Conservation (phyloP, 2,113 vertebrate genomes). For the Mesembrinibis cayennensis region DNA sequence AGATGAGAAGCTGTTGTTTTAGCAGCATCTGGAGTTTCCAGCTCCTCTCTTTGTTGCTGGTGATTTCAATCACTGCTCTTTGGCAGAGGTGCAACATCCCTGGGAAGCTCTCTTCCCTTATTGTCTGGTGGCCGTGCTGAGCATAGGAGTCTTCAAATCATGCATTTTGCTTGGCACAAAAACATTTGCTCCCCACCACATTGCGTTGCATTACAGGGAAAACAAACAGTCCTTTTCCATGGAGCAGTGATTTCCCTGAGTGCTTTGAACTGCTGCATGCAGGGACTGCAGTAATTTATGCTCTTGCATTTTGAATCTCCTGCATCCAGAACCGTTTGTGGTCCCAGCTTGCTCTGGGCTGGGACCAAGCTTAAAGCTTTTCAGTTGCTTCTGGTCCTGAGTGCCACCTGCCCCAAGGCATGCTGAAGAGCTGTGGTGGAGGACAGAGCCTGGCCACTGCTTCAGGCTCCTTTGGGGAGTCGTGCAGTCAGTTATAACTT, state of each 20-base stretch:
- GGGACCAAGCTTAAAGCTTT: not conserved
- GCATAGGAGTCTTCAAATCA: not conserved
- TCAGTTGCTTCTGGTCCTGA: not conserved
- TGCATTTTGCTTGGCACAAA: not conserved
- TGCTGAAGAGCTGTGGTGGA: not conserved
- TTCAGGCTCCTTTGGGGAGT: not conserved
- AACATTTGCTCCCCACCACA: rapidly evolving
- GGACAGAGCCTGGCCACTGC: not conserved
- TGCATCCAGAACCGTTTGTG: not conserved
- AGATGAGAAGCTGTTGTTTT: not conserved
- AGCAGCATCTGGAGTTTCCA: constrained; percentile 20
- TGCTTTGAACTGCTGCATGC: not conserved
- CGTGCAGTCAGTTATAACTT: not conserved
- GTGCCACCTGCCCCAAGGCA: not conserved
- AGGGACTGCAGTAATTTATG: not conserved
- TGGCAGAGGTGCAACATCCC: not conserved
- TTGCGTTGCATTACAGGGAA: rapidly evolving
- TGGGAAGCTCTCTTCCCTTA: not conserved
- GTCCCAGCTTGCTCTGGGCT: not conserved
- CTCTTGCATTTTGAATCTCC: not conserved
- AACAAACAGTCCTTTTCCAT: not conserved
- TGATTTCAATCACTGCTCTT: not conserved
- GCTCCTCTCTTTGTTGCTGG: not conserved
- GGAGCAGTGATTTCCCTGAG: rapidly evolving
- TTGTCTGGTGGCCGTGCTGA: not conserved